Base-by-base conservation (phyloP, 1,140 invertebrate species). In the Drosophila neocordata region DNA sequence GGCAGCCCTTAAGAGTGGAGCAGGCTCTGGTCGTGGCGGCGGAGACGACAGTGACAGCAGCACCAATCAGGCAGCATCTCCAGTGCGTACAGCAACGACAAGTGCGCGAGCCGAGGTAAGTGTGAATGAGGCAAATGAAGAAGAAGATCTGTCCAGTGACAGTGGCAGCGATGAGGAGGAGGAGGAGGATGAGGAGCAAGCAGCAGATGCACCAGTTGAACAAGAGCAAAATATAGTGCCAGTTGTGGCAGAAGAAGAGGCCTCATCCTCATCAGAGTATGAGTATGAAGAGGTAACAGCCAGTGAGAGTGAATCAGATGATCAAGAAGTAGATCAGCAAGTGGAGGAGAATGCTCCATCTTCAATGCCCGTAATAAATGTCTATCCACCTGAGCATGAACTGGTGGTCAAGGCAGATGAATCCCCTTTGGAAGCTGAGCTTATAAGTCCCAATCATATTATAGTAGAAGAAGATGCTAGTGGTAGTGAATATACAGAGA, bases 61-160 rank as follows among this genome's bases (percentile, higher is more conserved):
- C 74, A 85, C 71, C 56, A 85, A 80, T 31, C 80, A 82, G 61
- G 74, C 82, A 31, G 76, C 77, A 56, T 90, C 90, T 69, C 85
- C 92, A 73, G 91, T 91, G 78, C 80, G 92, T 90, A 93, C 75
- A 67, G 60, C 63, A 92, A 93, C 94, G 92, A 35, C 75, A 20
- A 61, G 79, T 92, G 93, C 94, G 93, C 93, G 90, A 92, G 94
- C 90, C 62, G 95, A 95, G 94, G 94, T 95, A 94, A 95, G 94
- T 95, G 89, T 91, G 89, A 91, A 79, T 91, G 89, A 88, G 69
- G 69, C 85, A 91, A 90, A 91, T 87, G 89, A 90, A 90, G 83
- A 77, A 79, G 82, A 67, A 51, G 65, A 24, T 52, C 69, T 52
- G 48, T 66, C 58, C 67, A 73, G 70, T 69, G 73, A 71, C 64